phyloP scores from a whole-genome alignment of 2,888 invertebrate species.

The Periphyllus acericola region DNA sequence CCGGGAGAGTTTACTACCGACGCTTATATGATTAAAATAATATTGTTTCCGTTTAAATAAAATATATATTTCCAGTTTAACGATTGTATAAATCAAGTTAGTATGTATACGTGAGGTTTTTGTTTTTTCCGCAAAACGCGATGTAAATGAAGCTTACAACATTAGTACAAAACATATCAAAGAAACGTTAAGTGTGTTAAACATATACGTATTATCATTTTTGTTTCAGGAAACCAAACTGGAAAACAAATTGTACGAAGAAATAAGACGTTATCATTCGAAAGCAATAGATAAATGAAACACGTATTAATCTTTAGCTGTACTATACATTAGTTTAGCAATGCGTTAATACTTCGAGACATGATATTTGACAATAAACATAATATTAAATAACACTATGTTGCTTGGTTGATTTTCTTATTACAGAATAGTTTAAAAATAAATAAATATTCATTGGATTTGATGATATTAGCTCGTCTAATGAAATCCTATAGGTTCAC shows the following conservation, averaged over 20 bases:
- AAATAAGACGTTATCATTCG: conserved; percentile 26
- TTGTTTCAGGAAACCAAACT: conserved; percentile 20
- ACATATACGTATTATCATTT: neutral
- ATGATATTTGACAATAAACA: too few relatives aligned
- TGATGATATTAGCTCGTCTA: too few relatives aligned
- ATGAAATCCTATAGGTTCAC: too few relatives aligned
- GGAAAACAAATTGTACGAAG: conserved; percentile 26
- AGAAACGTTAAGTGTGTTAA: neutral
- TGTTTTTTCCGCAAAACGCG: neutral
- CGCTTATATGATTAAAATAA: neutral
- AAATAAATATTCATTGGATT: too few relatives aligned
- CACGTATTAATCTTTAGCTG: neutral
- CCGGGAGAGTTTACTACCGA: too few relatives aligned
- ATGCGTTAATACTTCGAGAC: neutral
- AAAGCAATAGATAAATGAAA: neutral
- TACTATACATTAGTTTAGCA: neutral
- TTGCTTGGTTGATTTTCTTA: too few relatives aligned
- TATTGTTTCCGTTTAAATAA: neutral
- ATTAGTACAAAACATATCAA: neutral
- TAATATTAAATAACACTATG: too few relatives aligned
- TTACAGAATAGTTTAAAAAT: too few relatives aligned
- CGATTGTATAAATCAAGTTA: neutral
- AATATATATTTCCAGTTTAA: neutral
- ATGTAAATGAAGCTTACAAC: neutral
- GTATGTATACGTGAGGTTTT: neutral